Conservation (phyloP, 2,888 invertebrate genomes). For the Drosophila paranaensis region DNA sequence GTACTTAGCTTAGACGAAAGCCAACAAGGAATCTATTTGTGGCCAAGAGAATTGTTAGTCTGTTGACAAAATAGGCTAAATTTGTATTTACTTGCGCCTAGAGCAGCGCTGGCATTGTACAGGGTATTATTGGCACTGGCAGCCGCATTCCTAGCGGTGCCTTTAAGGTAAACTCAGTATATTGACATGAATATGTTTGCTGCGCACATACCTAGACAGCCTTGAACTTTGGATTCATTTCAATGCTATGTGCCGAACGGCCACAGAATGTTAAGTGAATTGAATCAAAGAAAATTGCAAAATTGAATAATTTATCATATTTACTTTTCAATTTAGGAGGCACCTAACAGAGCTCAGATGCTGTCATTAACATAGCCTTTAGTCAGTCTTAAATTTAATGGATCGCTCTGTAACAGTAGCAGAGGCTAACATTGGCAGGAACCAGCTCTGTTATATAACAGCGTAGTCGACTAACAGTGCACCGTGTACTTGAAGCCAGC, state of each 20-base stretch:
- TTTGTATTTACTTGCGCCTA: not conserved
- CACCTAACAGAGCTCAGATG: not conserved
- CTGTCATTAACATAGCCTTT: not conserved
- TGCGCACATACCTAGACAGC: slow-evolving; percentile 8
- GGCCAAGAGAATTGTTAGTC: not conserved
- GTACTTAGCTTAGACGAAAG: not conserved
- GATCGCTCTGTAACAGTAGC: not conserved
- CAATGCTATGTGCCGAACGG: not conserved
- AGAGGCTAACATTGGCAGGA: too few relatives aligned
- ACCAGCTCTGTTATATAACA: not conserved
- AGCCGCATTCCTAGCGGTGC: not conserved
- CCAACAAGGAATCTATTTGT: not conserved
- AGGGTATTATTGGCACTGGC: slow-evolving; percentile 9
- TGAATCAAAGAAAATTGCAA: not conserved
- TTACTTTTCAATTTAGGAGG: slow-evolving; percentile 4
- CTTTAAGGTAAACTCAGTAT: slow-evolving; percentile 5
- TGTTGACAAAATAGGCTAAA: slow-evolving; percentile 5
- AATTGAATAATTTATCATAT: slow-evolving; percentile 10
- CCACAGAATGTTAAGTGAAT: not conserved
- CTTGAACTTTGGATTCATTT: slow-evolving; percentile 11
- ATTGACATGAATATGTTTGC: slow-evolving; percentile 6
- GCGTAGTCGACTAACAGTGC: not conserved
- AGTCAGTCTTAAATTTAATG: not conserved
- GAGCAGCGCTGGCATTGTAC: not conserved
- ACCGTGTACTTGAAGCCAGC: not conserved